phyloP scores from a whole-genome alignment of 2,888 invertebrate species.

The Notodonta dromedarius region DNA sequence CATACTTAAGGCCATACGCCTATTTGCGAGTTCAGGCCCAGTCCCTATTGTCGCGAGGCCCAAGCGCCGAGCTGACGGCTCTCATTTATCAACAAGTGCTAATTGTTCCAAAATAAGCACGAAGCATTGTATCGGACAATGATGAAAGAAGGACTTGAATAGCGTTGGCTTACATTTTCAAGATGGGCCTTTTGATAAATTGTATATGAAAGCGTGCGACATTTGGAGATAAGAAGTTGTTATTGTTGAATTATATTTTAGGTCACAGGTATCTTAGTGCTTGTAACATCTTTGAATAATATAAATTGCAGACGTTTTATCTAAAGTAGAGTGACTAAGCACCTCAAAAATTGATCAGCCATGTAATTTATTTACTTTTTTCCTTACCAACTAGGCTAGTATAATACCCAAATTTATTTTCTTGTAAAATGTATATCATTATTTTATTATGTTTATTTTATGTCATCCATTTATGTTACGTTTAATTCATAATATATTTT shows the following conservation, averaged over 20 bases:
- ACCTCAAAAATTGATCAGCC: no score
- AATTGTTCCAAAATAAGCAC: conserved; percentile 1
- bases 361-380: no score
- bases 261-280: neutral
- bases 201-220: neutral
- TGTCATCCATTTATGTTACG: no score
- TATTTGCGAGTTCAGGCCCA: neutral
- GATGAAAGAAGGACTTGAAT: neutral
- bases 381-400: no score
- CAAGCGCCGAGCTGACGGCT: neutral
- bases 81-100: conserved; percentile 6
- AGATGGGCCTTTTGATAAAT: conserved; percentile 3
- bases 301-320: neutral
- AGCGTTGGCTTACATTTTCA: neutral
- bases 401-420: no score
- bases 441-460: no score
- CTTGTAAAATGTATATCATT: no score
- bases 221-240: neutral
- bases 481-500: no score
- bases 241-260: conserved; percentile 1
- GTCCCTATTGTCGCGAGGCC: neutral
- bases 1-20: neutral
- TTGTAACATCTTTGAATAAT: neutral
- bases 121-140: conserved; percentile 1
- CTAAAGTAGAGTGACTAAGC: neutral